Evolutionary conservation across 2,888 invertebrate species (phyloP).

Genomic region (Malthinus flaveolus): DNA sequence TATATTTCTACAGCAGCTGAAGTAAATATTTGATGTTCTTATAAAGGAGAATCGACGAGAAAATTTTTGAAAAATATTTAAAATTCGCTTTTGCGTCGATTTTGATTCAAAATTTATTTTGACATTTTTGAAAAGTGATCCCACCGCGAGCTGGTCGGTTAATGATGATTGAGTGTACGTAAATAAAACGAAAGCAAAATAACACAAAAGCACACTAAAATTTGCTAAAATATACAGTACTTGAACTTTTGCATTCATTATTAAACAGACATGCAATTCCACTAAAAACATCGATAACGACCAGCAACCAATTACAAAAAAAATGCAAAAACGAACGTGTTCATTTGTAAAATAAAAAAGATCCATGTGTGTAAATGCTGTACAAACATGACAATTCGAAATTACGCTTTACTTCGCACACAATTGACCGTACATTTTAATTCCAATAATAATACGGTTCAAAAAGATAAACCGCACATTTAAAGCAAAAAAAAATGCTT

Average conservation of each 20-base stretch:
- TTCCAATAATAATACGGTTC: conserved; percentile 21
- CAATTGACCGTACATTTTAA: conserved; percentile 24
- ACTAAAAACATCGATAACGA: conserved; percentile 56
- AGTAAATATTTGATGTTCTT: neutral
- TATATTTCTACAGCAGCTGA: neutral
- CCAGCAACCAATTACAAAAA: conserved; percentile 44
- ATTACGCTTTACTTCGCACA: conserved; percentile 16
- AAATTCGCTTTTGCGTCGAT: neutral
- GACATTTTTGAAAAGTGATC: conserved; percentile 21
- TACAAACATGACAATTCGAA: conserved; percentile 28
- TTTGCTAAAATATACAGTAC: conserved; percentile 50
- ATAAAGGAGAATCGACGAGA: no score
- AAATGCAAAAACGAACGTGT: conserved; percentile 29
- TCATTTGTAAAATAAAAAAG: conserved; percentile 28
- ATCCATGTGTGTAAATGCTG: conserved; percentile 19
- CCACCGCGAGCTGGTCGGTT: conserved; percentile 26
- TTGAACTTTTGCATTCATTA: conserved; percentile 34
- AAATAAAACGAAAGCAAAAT: conserved; percentile 37
- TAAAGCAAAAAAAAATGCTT: conserved; percentile 17
- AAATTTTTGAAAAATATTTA: neutral
- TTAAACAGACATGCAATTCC: conserved; percentile 46
- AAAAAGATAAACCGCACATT: conserved; percentile 14
- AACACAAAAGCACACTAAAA: conserved; percentile 51
- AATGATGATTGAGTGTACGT: conserved; percentile 31
- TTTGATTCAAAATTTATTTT: conserved; percentile 6